Conservation (phyloP, 2,113 vertebrate species). For the Chloropsis hardwickii region DNA sequence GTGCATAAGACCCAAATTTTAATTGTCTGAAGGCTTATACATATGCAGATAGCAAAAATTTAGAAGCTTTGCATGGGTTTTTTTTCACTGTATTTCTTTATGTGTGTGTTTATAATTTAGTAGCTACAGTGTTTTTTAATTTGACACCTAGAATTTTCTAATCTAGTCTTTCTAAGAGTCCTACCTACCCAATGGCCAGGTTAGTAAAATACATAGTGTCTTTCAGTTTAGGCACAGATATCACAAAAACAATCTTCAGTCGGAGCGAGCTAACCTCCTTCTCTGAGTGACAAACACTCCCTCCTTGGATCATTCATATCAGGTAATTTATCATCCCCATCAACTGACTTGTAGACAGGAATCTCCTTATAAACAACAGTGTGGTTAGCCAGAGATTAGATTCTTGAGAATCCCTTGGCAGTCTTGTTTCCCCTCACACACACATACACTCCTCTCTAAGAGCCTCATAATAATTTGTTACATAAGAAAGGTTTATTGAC, state of each 20-base stretch:
- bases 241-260: neutral
- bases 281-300: neutral
- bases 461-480: neutral
- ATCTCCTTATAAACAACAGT: neutral
- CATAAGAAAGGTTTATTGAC: neutral
- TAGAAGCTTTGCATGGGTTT: accelerated
- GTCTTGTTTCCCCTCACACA: neutral
- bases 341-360: neutral
- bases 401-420: neutral
- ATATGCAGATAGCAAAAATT: neutral
- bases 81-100: neutral
- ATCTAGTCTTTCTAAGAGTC: neutral
- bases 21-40: neutral
- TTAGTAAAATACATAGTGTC: neutral
- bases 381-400: neutral
- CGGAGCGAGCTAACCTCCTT: neutral
- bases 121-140: neutral
- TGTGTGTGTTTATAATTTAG: neutral
- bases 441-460: accelerated
- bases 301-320: neutral
- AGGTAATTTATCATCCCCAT: neutral
- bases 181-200: neutral
- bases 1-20: neutral
- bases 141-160: neutral
- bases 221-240: neutral